phyloP scores from a whole-genome alignment of 1,140 invertebrate genomes.

The Aphaenogaster floridana region DNA sequence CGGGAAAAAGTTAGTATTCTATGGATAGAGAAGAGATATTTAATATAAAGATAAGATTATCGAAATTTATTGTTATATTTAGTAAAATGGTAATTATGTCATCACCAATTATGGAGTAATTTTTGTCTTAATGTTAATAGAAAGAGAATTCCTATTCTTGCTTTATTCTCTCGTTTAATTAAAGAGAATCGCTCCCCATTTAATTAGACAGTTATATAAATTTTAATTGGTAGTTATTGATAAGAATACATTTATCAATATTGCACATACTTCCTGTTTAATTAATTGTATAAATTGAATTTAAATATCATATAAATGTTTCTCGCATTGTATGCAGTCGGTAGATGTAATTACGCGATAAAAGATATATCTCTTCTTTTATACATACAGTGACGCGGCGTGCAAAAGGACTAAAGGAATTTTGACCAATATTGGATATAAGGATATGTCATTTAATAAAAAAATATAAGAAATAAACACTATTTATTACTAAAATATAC shows the following conservation, averaged over 20 bases:
- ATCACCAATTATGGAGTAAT: background rate
- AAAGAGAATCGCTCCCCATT: background rate
- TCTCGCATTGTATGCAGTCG: background rate
- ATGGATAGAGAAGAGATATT: background rate
- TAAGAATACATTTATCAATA: background rate
- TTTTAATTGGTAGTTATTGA: background rate
- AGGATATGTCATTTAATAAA: no score
- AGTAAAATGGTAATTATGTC: background rate
- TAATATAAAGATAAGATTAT: background rate
- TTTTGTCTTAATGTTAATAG: background rate
- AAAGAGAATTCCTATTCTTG: background rate
- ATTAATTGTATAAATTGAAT: constrained; percentile 33
- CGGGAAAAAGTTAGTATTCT: background rate
- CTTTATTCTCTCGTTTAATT: background rate
- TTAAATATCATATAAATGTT: background rate
- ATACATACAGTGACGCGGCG: no score
- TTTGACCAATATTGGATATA: no score
- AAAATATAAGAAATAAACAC: no score
- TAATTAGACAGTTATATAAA: constrained; percentile 3
- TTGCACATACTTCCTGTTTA: background rate
- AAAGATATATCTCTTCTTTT: background rate
- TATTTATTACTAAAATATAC: no score
- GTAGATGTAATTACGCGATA: background rate
- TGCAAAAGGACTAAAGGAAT: no score
- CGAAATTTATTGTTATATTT: background rate